phyloP scores from a whole-genome alignment of 2,888 invertebrate genomes.

The Cartodere bifasciata region DNA sequence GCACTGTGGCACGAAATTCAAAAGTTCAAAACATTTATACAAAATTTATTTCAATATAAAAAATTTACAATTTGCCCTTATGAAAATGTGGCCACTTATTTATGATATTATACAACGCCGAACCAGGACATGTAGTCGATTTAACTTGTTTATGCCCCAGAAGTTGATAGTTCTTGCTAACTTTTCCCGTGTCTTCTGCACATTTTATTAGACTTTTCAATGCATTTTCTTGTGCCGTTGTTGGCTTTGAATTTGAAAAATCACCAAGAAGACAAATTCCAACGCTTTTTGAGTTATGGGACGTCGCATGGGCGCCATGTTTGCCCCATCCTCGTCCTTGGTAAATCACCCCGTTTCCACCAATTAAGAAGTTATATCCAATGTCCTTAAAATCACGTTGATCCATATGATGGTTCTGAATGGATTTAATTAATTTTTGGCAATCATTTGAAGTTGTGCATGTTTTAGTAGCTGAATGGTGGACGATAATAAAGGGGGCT shows the following conservation, averaged over 20 bases:
- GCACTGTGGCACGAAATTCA: neutral
- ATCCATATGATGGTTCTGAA: slow-evolving; percentile 6
- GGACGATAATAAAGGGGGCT: slow-evolving; percentile 2
- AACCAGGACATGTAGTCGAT: slow-evolving; percentile 57
- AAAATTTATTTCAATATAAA: neutral
- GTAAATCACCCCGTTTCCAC: slow-evolving; percentile 53
- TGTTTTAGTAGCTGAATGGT: slow-evolving; percentile 1
- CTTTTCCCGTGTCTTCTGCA: slow-evolving; percentile 47
- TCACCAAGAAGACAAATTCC: slow-evolving; percentile 49
- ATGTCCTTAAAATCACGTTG: neutral
- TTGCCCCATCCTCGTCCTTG: slow-evolving; percentile 51
- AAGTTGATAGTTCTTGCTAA: slow-evolving; percentile 45
- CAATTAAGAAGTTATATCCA: slow-evolving; percentile 30
- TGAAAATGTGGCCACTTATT: slow-evolving; percentile 45
- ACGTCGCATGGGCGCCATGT: slow-evolving; percentile 49
- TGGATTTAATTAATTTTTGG: neutral
- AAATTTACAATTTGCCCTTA: neutral
- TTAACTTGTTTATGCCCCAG: slow-evolving; percentile 51
- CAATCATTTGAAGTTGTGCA: neutral
- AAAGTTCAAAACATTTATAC: neutral
- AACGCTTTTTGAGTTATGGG: slow-evolving; percentile 45
- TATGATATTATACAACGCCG: slow-evolving; percentile 45
- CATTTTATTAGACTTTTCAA: slow-evolving; percentile 41
- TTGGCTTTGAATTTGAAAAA: slow-evolving; percentile 39
- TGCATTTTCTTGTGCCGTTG: slow-evolving; percentile 40